These are phyloP conservation scores for Uropetala carovei DNA, from an alignment of 2,888 invertebrate genomes.

Conservation along the genomic window DNA sequence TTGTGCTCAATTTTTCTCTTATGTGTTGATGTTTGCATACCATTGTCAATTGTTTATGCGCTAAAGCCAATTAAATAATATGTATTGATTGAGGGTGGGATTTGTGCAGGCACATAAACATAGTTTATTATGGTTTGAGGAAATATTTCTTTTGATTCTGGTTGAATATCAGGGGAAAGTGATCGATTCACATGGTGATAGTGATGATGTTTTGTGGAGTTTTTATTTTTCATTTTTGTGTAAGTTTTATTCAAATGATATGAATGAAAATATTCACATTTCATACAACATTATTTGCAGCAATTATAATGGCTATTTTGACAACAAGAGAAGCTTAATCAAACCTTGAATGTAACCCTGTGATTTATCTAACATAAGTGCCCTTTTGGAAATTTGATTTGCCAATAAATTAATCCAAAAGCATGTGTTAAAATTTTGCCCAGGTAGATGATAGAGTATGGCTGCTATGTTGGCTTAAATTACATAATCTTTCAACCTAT, in stretches of 20 bases:
- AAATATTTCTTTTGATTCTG: not conserved
- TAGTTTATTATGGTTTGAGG: conserved; percentile 32
- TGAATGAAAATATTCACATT: not conserved
- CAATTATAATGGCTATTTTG: no score
- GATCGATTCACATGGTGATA: not conserved
- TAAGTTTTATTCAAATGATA: not conserved
- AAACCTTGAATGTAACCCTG: no score
- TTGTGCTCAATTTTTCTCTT: conserved; percentile 12
- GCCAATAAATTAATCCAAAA: not conserved
- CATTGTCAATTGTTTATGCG: not conserved
- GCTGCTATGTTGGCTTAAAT: not conserved
- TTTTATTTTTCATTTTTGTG: not conserved
- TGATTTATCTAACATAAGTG: no score
- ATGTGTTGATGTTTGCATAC: conserved; percentile 1
- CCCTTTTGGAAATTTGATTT: not conserved
- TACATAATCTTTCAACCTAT: not conserved
- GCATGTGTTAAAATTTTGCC: not conserved
- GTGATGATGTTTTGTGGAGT: no score
- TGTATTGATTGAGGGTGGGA: not conserved
- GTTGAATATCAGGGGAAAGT: not conserved
- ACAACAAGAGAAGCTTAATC: no score
- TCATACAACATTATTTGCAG: not conserved
- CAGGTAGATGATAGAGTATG: not conserved
- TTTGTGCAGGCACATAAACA: not conserved
- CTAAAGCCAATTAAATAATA: not conserved